Base-by-base conservation (phyloP, 2,888 invertebrate genomes). In the Drosophila fungiperda region DNA sequence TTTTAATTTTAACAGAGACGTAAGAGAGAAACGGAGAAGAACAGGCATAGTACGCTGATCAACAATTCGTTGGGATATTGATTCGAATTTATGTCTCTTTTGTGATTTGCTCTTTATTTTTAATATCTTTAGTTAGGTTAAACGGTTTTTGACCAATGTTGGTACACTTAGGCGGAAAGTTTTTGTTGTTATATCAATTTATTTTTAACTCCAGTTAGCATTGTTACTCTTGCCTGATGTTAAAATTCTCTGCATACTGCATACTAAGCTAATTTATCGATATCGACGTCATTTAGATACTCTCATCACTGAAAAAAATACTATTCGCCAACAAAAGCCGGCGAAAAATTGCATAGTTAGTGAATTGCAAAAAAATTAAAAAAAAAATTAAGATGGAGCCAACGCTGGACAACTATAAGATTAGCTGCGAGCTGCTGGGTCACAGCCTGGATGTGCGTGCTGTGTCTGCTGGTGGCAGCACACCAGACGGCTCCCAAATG, bases 391-490 rank as follows among this genome's bases (percentile, higher is more conserved):
- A 57, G 6, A 91, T 91, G 91, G 84, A 87, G 17, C 81, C 84
- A 20, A 88, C 89, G 29, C 71, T 93, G 60, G 90, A 93, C 60
- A 94, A 95, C 83, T 98, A 96, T 93, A 97, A 97, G 94, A 94
- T 98, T 78, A 96, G 97, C 92, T 95, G 96, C 90, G 95, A 95
- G 80, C 93, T 98, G 61, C 93, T 94, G 80, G 97, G 97, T 0
- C 98, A 99, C 93, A 96, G 96, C 52, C 94, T 96, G 91, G 98
- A 99, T 92, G 98, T 99, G 26, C 95, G 98, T 83, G 95, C 96
- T 65, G 95, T 98, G 26, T 80, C 90, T 0, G 72, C 74, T n/a
- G 95, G 87, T 95, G 61, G 94, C 94, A 52, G 11, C 15, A 92
- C 93, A 5, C 94, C 94, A 8, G 93, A 94, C 72, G 96, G 96